Evolutionary conservation across 2,797 vertebrate species (phyloP), one percentile per base, ranked within the genome.

Genomic region (Erpetoichthys calabaricus): DNA sequence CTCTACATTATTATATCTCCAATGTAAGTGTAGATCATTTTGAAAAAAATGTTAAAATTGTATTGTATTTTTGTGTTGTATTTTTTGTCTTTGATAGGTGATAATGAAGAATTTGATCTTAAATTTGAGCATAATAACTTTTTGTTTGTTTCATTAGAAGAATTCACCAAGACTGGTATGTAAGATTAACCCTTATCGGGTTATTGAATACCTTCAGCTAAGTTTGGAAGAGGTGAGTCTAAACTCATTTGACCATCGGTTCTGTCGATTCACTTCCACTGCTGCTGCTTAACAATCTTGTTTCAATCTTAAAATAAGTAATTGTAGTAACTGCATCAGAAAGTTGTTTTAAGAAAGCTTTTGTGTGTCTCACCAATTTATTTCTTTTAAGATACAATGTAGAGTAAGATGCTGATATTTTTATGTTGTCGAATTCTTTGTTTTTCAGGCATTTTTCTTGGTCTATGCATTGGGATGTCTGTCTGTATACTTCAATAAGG

Each of bases 121-220:
- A 25, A 25, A 25, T 25, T 25, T 25, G 25, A 25, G 25, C 25
- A 25, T 25, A 25, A 49, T 4, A 49, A 49, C 7, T 7, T n/a
- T 49, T 49, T 49, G 47, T 49, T 49, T 49, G 47, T 49, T 49
- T 49, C 4, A 49, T 61, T 62, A 52, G 41, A 25, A 67, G 58
- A 71, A 65, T 56, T 72, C 61, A n/a, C 57, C 67, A 63, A 72
- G 67, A 53, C 55, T 87, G 8, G 70, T 80, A 42, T 97, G 80
- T 75, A 78, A 84, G 56, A 83, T 79, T 64, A 87, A 90, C 67
- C 94, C 92, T 0, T 80, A 91, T 60, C 70, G 66, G 56, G 77
- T 93, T 61, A 81, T 86, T 41, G 94, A 97, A 59, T 90, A 87
- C 62, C 80, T 98, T 60, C 93, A 98, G 3, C 90, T 98, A 63